Conservation (phyloP, 1,140 invertebrate species). For the Cyphomyrmex costatus region DNA sequence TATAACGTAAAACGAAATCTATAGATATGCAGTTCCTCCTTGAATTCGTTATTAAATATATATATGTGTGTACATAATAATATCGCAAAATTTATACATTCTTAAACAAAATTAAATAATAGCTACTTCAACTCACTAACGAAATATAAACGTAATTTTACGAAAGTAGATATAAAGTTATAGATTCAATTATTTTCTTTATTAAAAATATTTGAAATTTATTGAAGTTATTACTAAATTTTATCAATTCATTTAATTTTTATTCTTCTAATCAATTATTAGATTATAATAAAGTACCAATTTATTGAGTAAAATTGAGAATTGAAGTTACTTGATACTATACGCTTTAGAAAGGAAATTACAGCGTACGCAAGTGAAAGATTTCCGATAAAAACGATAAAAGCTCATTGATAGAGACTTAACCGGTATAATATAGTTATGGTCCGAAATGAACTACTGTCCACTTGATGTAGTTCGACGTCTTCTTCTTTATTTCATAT, state of each 20-base stretch:
- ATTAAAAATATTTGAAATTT: background rate
- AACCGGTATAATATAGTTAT: background rate
- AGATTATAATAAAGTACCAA: background rate
- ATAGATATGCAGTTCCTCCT: background rate
- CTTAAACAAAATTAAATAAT: background rate
- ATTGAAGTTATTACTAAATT: background rate
- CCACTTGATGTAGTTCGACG: background rate
- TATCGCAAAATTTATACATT: background rate
- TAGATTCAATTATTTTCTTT: background rate
- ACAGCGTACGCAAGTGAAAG: background rate
- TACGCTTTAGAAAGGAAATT: background rate
- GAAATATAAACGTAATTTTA: background rate
- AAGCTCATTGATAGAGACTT: constrained; percentile 19
- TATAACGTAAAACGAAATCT: background rate
- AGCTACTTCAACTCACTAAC: background rate
- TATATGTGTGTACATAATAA: too few relatives aligned
- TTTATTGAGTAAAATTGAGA: constrained; percentile 8
- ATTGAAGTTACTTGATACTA: background rate
- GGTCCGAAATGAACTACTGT: constrained; percentile 8
- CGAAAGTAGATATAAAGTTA: background rate
- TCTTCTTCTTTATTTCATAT: background rate
- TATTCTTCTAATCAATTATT: background rate
- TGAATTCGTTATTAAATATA: background rate
- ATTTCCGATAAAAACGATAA: constrained; percentile 11
- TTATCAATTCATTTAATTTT: too few relatives aligned